Conservation (phyloP, 2,888 invertebrate species). For the Platycnemis pennipes region DNA sequence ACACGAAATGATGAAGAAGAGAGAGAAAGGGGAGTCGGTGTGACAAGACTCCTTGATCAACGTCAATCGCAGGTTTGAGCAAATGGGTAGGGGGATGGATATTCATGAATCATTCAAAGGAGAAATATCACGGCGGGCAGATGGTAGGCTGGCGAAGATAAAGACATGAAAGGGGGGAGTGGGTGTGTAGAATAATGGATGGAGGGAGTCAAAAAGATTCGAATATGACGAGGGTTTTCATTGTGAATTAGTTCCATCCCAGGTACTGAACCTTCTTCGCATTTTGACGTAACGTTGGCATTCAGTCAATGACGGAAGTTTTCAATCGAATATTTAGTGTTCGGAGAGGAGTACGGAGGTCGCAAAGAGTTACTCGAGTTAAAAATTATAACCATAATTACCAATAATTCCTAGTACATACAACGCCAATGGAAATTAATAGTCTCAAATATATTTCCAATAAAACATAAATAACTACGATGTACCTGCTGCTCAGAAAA, state of each 20-base stretch:
- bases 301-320: not conserved
- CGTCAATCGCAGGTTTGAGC: constrained; percentile 41
- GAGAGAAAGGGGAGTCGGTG: not conserved
- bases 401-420: not conserved
- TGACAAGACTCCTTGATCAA: constrained; percentile 29
- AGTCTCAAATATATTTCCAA: too few species aligned
- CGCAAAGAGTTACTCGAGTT: not conserved
- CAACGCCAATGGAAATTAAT: not conserved
- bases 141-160: not conserved
- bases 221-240: constrained; percentile 22
- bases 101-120: constrained; percentile 63
- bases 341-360: not conserved
- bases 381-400: not conserved
- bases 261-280: not conserved
- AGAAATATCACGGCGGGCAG: constrained; percentile 15
- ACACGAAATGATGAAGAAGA: not conserved
- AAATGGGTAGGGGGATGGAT: constrained; percentile 34
- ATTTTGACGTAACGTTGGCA: not conserved
- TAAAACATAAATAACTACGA: too few species aligned
- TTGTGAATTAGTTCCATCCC: not conserved
- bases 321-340: not conserved
- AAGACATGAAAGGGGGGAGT: not conserved
- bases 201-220: not conserved
- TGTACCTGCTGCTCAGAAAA: too few species aligned
- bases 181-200: not conserved